Base-by-base conservation (phyloP, 1,140 invertebrate species). In the Oryctes rhinoceros region DNA sequence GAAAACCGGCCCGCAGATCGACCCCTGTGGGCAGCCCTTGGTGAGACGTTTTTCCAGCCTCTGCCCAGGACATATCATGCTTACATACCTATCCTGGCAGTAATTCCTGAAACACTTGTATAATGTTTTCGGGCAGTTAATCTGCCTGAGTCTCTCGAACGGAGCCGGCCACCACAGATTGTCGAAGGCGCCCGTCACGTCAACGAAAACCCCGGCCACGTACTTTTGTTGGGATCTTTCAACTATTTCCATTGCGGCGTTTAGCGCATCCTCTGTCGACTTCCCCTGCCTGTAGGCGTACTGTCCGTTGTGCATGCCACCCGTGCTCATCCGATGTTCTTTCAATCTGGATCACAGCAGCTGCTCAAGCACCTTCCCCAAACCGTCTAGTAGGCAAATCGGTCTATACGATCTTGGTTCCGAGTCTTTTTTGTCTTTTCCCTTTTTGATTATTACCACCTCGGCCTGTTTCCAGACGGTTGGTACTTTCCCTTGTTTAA, bases 1-100 rank as follows among this genome's bases (percentile, higher is more conserved):
- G 30, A 82, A 83, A 0, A 74, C 47, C 0, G 86, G 85, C 0
- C 84, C 84, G 6, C 84, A 81, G 0, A 87, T 82, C 0, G 86
- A 87, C 0, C 85, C 85, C 75, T 86, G 85, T 0, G 85, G 85
- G 13, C 85, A 85, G 9, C 85, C 84, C 9, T 81, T 76, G 0
- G 82, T 83, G 6, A 82, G 78, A 15, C 0, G 0, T 13, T 82
- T 83, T 0, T 74, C n/a, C 0, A 81, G 71, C 4, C 9, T 80
- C 9, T 59, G n/a, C 4, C 49, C 49, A 11, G 49, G 49, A 49
- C 37, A 30, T 49, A n/a, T 6, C 20, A 48, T 80, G 71, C 1
- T 76, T 4, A 49, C 71, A 71, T 76, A 80, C 3, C 79, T 49
- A 20, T 80, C 67, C 24, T 80, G 47, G 37, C 79, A 77, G 65